phyloP scores from a whole-genome alignment of 2,113 vertebrate genomes.

The Prolemur simus region DNA sequence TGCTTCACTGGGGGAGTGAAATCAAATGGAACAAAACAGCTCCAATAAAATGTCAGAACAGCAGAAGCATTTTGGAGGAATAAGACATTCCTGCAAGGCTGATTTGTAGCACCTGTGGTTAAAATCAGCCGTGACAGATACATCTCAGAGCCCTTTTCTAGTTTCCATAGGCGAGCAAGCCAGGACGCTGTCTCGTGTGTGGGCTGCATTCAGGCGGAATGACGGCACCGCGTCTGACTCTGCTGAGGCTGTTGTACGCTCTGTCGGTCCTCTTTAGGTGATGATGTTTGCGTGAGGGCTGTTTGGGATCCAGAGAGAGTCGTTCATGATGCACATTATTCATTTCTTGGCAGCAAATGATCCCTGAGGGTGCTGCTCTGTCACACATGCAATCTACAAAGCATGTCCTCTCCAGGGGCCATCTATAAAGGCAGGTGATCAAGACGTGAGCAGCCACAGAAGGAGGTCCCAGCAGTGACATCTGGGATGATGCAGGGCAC shows the following conservation, averaged over 20 bases:
- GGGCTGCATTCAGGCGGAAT: fast-evolving
- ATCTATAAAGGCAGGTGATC: background rate
- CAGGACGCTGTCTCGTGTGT: too few species aligned
- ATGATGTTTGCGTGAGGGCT: fast-evolving
- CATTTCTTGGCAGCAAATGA: background rate
- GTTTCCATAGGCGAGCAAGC: fast-evolving
- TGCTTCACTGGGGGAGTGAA: background rate
- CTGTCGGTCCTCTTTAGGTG: fast-evolving
- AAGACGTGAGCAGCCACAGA: background rate
- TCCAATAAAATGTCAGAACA: background rate
- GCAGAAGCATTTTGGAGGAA: background rate
- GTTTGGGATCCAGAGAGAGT: too few species aligned
- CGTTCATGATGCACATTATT: fast-evolving
- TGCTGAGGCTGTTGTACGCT: fast-evolving
- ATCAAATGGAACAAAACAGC: background rate
- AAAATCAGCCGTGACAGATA: background rate
- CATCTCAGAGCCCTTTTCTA: background rate
- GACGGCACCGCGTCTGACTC: background rate
- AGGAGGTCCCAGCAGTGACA: too few species aligned
- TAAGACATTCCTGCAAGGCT: background rate
- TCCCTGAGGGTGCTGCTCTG: too few species aligned
- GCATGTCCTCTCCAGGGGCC: too few species aligned
- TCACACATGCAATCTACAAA: fast-evolving
- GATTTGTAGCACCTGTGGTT: too few species aligned
- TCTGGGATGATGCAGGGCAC: fast-evolving